phyloP scores from a whole-genome alignment of 2,888 invertebrate species.

The Drosophila phalerata region DNA sequence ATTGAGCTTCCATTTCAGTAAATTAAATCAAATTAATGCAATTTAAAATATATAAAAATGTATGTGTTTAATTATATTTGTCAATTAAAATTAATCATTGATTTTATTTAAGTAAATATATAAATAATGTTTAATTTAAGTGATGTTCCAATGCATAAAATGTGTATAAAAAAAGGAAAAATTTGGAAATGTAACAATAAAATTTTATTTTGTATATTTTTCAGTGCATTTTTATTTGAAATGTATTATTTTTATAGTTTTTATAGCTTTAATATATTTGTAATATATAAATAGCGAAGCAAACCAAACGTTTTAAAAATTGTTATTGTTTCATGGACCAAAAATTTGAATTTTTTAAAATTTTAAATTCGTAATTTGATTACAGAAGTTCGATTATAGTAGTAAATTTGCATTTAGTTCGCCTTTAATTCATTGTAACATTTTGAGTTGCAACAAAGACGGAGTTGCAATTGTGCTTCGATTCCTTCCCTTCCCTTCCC shows the following conservation, averaged over 20 bases:
- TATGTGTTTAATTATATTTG: not conserved
- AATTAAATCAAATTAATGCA: too few relatives aligned
- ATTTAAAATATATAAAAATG: too few relatives aligned
- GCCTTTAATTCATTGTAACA: constrained; percentile 48
- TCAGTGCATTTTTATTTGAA: not conserved
- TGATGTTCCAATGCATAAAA: not conserved
- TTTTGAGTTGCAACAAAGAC: constrained; percentile 31
- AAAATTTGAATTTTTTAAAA: too few relatives aligned
- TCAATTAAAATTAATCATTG: not conserved
- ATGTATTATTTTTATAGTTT: too few relatives aligned
- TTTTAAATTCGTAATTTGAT: not conserved
- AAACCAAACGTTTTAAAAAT: too few relatives aligned
- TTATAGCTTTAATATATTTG: too few relatives aligned
- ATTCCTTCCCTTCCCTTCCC: not conserved
- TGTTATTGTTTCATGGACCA: too few relatives aligned
- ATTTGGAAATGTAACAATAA: not conserved
- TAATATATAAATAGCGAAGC: too few relatives aligned
- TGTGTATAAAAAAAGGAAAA: not conserved
- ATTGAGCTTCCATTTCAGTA: not conserved
- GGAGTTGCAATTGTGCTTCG: constrained; percentile 14
- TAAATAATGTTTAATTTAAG: too few relatives aligned
- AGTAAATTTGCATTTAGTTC: constrained; percentile 32
- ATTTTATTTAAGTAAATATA: too few relatives aligned
- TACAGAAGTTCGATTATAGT: not conserved
- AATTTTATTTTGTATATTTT: not conserved